Conservation (phyloP, 2,888 invertebrate genomes). For the Drosophila cyrtoloma region DNA sequence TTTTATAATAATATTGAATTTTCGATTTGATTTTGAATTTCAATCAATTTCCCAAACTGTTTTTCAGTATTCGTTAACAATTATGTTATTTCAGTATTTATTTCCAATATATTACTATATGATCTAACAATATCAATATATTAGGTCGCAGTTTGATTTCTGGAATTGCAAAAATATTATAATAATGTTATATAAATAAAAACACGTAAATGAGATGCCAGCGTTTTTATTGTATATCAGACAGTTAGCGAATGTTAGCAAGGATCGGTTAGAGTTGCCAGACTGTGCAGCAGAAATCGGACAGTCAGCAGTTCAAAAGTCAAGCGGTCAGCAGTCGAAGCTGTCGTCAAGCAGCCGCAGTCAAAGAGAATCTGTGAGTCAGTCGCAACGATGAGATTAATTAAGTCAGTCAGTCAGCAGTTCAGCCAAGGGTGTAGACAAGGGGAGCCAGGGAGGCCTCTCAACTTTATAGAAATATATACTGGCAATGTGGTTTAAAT, state of each 20-base stretch:
- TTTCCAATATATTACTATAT: too few species aligned
- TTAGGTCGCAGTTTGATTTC: not conserved
- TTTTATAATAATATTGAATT: not conserved
- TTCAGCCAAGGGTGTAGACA: not conserved
- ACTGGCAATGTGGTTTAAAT: too few species aligned
- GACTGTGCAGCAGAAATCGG: not conserved
- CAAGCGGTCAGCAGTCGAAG: not conserved
- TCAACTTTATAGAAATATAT: too few species aligned
- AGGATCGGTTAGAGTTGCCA: not conserved
- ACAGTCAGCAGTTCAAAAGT: not conserved
- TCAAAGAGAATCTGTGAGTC: not conserved
- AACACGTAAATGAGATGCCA: not conserved
- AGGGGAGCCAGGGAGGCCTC: too few species aligned
- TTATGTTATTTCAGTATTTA: too few species aligned
- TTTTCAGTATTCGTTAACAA: too few species aligned
- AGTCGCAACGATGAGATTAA: not conserved
- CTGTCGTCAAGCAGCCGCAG: not conserved
- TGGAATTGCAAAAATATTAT: not conserved
- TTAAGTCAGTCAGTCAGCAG: not conserved
- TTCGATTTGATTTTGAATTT: not conserved
- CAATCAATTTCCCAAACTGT: too few species aligned
- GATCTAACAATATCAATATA: too few species aligned
- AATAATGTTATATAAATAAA: not conserved
- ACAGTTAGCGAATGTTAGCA: not conserved
- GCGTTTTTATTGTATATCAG: not conserved